Evolutionary conservation across 2,113 vertebrate species (phyloP).

Genomic region (Alexandromys fortis): DNA sequence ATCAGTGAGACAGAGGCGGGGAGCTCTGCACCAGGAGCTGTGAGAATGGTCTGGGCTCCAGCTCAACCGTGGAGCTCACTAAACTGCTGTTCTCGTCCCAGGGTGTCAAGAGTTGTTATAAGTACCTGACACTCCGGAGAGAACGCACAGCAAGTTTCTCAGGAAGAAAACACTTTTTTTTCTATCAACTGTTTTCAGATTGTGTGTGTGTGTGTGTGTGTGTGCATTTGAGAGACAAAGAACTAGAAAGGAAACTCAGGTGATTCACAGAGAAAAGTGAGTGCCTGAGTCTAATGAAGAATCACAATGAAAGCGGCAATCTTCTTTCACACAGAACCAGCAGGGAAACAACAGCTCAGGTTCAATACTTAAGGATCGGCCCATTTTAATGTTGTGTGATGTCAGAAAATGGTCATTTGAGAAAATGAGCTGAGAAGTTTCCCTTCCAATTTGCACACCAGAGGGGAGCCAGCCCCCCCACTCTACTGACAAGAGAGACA

Average conservation of each 20-base stretch:
- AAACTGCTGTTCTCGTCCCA: not conserved
- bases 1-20: not conserved
- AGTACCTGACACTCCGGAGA: not conserved
- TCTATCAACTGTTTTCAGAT: not conserved
- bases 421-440: not conserved
- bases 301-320: not conserved
- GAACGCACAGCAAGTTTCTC: not conserved
- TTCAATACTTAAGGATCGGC: not conserved
- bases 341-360: not conserved
- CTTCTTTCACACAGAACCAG: not conserved
- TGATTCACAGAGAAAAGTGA: constrained; percentile 11
- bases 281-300: not conserved
- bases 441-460: not conserved
- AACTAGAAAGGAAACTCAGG: constrained; percentile 12
- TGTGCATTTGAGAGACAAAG: not conserved
- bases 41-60: not conserved
- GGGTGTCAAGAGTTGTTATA: not conserved
- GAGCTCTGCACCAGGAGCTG: not conserved
- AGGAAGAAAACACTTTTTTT: not conserved
- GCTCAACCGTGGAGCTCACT: not conserved
- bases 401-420: not conserved
- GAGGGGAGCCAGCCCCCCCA: not conserved
- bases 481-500: not conserved
- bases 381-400: not conserved
- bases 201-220: too few species aligned